These are phyloP conservation scores for Anastrepha ludens DNA, from an alignment of 1,140 invertebrate genomes.

Conservation along the genomic window DNA sequence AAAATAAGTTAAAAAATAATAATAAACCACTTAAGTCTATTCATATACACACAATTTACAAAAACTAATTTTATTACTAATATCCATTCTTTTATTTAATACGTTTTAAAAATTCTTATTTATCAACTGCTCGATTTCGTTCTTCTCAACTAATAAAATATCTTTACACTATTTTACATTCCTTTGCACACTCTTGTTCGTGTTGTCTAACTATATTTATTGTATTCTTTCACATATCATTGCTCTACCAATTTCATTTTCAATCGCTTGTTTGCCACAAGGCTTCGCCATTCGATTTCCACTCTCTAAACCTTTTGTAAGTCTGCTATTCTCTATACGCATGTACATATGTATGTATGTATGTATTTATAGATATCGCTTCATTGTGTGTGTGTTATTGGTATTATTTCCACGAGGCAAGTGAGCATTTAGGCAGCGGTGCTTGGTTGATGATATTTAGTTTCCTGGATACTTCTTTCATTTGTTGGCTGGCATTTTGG, in stretches of 20 bases:
- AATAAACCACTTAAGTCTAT: not conserved
- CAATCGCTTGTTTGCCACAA: not conserved
- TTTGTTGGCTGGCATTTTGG: constrained; percentile 73
- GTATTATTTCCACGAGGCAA: constrained; percentile 60
- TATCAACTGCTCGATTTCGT: too few species aligned
- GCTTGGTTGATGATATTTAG: constrained; percentile 62
- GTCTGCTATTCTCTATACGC: constrained; percentile 43
- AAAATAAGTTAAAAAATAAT: too few species aligned
- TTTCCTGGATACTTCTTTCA: constrained; percentile 72
- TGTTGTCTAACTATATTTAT: not conserved
- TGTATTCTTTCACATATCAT: not conserved
- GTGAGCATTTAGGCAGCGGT: constrained; percentile 62
- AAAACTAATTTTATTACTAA: not conserved
- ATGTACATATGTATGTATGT: not conserved
- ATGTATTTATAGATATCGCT: not conserved
- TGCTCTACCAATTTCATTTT: not conserved
- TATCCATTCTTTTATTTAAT: not conserved
- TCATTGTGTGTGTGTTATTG: not conserved
- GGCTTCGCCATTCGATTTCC: not conserved
- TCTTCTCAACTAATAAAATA: too few species aligned
- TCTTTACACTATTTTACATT: too few species aligned
- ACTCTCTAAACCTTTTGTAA: not conserved
- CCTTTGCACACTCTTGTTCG: too few species aligned
- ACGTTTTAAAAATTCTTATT: not conserved
- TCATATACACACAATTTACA: not conserved